A percentile compares a stretch with the other conserved stretches of the same genome.
Conservation (phyloP, 2,888 invertebrate species). For the Amblyteles armatorius region DNA sequence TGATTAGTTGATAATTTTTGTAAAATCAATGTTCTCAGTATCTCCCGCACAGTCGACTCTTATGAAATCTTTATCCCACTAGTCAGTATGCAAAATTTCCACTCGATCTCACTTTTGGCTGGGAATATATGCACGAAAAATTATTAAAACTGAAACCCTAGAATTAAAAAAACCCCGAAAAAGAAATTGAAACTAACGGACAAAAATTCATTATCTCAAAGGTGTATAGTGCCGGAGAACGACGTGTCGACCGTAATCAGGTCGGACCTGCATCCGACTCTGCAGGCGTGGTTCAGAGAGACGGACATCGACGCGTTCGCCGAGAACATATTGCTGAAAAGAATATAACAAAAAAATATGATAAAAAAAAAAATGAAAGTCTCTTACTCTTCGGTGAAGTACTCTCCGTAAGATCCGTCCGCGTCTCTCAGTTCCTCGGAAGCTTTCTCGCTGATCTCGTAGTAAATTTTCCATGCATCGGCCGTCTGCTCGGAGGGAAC, state of each 20-base stretch:
- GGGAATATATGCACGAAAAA: too few relatives aligned
- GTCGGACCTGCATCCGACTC: constrained; percentile 76
- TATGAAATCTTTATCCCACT: too few relatives aligned
- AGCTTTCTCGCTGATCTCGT: constrained; percentile 81
- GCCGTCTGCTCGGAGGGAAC: constrained; percentile 79
- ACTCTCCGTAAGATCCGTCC: constrained; percentile 81
- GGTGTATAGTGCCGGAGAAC: constrained; percentile 78
- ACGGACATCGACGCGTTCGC: constrained; percentile 75
- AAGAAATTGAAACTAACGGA: not conserved
- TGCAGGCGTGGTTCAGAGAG: constrained; percentile 80
- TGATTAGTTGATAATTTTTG: too few relatives aligned
- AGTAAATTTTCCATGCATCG: constrained; percentile 81
- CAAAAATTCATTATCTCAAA: constrained; percentile 54
- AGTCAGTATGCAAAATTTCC: too few relatives aligned
- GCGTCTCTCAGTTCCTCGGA: constrained; percentile 78
- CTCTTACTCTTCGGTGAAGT: constrained; percentile 81
- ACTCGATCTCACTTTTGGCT: too few relatives aligned
- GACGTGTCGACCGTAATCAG: constrained; percentile 71
- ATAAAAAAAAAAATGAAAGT: constrained; percentile 44
- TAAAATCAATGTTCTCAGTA: too few relatives aligned
- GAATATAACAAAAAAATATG: constrained; percentile 64
- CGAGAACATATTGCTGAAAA: constrained; percentile 75
- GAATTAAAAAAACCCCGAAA: not conserved
- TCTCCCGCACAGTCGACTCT: too few relatives aligned
- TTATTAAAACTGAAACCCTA: too few relatives aligned